Evolutionary conservation across 2,797 vertebrate genomes (phyloP), one percentile per base, ranked within the genome.

Genomic region (Sebastes melanostomus): DNA sequence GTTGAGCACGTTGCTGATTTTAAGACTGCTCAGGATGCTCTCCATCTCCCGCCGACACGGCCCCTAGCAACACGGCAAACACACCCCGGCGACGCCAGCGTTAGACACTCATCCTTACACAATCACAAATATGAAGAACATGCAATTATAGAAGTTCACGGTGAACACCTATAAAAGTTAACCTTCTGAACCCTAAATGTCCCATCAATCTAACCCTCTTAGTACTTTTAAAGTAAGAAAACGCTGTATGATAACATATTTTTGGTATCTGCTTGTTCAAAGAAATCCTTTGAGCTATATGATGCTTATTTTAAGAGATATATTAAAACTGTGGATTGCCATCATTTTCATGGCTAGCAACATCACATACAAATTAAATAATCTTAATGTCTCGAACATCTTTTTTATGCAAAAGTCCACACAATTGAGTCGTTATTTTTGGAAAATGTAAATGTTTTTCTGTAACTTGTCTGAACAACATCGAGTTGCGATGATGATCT

Each of bases 31-130:
- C 93, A 99, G 92, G 54, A 97, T 96, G 82, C 97, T 97, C 82
- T 99, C 98, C 96, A 99, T 98, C 90, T 98, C 97, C 88, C 97
- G 95, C 30, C 97, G 97, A 89, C 98, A 99, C 3, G 98, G 98
- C 55, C 98, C 98, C 98, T 99, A 86, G 63, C 38, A 68, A 87
- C 70, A 38, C 36, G 20, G 25, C 72, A 90, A 88, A 89, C 68
- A 90, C 55, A 82, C 50, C 52, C 16, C 59, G 25, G 59, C 42
- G 2, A 72, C 65, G 38, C 70, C 30, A 30, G 14, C 14, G 50
- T 84, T 73, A 88, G 66, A 80, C 73, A 36, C 46, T 59, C 36
- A 60, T 32, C 62, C 72, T 70, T 60, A 59, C 74, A 75, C 52
- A 60, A 42, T 72, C 52, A 69, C n/a, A 75, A 36, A 83, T 68